Percentiles rank a stretch among this genome's conserved stretches.
Conservation (phyloP, 2,113 vertebrate genomes). For the Megaceryle maxima region DNA sequence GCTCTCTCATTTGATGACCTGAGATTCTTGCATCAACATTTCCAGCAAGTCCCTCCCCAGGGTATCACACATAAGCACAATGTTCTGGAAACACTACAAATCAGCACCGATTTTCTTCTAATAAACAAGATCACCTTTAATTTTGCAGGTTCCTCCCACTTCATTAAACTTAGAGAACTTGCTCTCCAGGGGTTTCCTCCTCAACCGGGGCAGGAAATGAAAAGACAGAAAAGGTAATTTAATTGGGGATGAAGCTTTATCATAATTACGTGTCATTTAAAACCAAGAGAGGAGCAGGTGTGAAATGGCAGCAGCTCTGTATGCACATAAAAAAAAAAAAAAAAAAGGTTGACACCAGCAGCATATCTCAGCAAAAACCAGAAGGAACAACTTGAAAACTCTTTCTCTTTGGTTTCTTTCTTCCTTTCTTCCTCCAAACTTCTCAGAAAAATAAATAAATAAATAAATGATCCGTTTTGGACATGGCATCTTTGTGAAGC, state of each 20-base stretch:
- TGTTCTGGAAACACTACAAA: background rate
- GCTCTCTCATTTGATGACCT: background rate
- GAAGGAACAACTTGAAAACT: background rate
- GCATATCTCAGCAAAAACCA: background rate
- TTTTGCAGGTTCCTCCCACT: background rate
- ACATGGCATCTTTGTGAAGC: background rate
- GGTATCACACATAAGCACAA: background rate
- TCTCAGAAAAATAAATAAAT: background rate
- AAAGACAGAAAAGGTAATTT: background rate
- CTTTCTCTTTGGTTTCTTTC: background rate
- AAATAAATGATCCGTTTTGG: background rate
- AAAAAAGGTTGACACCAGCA: background rate
- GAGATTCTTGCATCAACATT: background rate
- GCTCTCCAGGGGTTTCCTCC: background rate
- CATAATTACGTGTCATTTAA: background rate
- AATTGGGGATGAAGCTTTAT: background rate
- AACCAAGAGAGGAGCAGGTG: background rate
- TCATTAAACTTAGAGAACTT: background rate
- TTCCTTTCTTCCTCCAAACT: background rate
- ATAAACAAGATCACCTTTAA: slow-evolving; percentile 1
- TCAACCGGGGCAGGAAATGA: background rate
- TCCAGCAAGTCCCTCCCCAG: background rate
- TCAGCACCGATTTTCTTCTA: background rate
- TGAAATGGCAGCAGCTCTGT: background rate
- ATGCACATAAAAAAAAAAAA: background rate